Evolutionary conservation across 2,888 invertebrate species (phyloP), one percentile per base, ranked within the genome.

Genomic region (Opisthograptis luteolata): DNA sequence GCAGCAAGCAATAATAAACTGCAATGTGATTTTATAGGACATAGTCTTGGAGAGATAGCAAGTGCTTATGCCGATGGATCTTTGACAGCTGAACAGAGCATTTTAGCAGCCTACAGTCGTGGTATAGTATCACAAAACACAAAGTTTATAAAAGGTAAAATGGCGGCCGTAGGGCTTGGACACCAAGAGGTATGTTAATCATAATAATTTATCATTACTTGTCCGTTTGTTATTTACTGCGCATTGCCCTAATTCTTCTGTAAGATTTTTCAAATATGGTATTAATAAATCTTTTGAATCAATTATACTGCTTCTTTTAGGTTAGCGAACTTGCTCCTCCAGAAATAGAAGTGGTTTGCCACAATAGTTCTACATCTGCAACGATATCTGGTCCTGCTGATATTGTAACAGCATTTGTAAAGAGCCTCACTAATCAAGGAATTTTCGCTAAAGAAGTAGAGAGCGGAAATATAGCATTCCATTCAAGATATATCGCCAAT

Each of bases 51-150:
- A 35, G 98, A 98, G 79, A 85, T 98, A 19, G 97, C 96, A 2
- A 98, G 98, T 76, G 97, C 96, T 0, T 98, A 98, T 77, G 97
- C 96, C 3, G 98, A 98, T 79, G 96, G 96, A 0, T 95, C 95
- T 52, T 92, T 98, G 49, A 95, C 96, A 0, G 93, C 94, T 0
- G 95, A 96, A 69, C 95, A 97, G 81, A 94, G 95, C 84, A 93
- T 97, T 35, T 76, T 96, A 12, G 91, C 94, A 7, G 94, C 97
- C 0, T 96, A 96, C 78, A 95, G 94, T 68, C 92, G 96, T 62
- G 96, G 96, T 4, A 84, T 92, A 44, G 94, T 94, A 0, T 94
- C 94, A 15, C 64, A 93, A 14, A 93, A 95, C 54, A 92, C 93
- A 0, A 87, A 92, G n/a, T 87, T 94, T 43, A 92, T 94, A 17